phyloP scores from a whole-genome alignment of 2,113 vertebrate species.

The Syngnathoides biaculeatus region DNA sequence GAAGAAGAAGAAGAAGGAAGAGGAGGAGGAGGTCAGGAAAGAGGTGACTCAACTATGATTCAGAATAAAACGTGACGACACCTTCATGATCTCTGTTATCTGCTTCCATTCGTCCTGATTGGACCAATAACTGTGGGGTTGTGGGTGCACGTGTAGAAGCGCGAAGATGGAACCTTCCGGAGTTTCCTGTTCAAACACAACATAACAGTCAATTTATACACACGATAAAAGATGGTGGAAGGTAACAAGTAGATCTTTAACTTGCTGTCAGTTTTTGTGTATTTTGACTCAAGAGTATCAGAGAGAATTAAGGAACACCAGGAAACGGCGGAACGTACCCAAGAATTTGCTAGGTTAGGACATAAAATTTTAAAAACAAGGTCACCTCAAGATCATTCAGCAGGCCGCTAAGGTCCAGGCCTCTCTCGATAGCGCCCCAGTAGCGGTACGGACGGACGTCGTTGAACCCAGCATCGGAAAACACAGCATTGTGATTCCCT shows the following conservation, averaged over 20 bases:
- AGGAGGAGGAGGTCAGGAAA: neutral
- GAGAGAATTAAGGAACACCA: too few species aligned
- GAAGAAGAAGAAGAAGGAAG: too few species aligned
- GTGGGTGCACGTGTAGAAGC: conserved; percentile 89
- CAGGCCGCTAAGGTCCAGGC: conserved; percentile 80
- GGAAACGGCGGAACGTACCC: too few species aligned
- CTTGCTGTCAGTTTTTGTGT: too few species aligned
- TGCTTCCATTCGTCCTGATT: conserved; percentile 85
- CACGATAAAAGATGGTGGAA: neutral
- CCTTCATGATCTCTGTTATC: conserved; percentile 88
- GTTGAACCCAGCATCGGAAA: conserved; percentile 87
- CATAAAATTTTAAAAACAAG: neutral
- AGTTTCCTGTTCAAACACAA: conserved; percentile 70
- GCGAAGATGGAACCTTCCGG: conserved; percentile 85
- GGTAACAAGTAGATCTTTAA: too few species aligned
- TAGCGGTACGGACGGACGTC: conserved; percentile 88
- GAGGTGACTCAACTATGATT: neutral
- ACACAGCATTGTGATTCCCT: conserved; percentile 96
- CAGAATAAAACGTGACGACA: neutral
- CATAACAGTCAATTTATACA: neutral
- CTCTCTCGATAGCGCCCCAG: conserved; percentile 83
- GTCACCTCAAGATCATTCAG: conserved; percentile 85
- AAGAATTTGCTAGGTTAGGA: neutral
- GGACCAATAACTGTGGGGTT: conserved; percentile 93
- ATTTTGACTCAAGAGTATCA: too few species aligned